Base-by-base conservation (phyloP, 2,797 vertebrate species). In the Epinephelus awoara region DNA sequence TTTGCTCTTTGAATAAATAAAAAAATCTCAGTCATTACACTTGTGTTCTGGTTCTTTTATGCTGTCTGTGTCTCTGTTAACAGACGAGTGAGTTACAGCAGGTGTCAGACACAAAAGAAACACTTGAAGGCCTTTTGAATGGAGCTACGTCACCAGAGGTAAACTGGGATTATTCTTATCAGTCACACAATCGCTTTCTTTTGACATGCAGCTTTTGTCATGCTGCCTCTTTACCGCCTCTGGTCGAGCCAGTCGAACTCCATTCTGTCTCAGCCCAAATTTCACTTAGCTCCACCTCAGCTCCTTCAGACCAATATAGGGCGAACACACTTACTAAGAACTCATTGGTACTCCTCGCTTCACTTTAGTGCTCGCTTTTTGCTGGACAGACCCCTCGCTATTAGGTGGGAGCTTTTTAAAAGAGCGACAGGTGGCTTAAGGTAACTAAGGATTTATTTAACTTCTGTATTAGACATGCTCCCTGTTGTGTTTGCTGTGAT, bases 171-270 rank as follows among this genome's bases (percentile, higher is more conserved):
- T 54, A 25, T 19, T 67, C 7, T 14, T n/a, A 6, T 44, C 4
- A 0, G n/a, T 25, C 3, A 34, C 27, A 18, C 23, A 47, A 5
- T 3, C 18, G 4, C 8, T 42, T 72, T 52, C 56, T 63, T 52
- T 23, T 68, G 49, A 54, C n/a, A 0, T 58, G 58, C 19, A 14
- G 0, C 67, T 17, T 27, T 77, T 64, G 72, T 83, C 19, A 17
- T 2, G 7, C 34, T 11, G 3, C 15, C 10, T 83, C 9, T 21
- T 21, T 23, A 17, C 2, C 0, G 2, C 2, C 18, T 72, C 82
- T 75, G 21, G 88, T 88, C 47, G 1, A 87, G 72, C 94, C 80
- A 65, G 94, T 95, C 93, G 14, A 51, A 76, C 92, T 58, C 57
- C 90, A 91, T 93, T 94, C 88, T 84, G 1, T 21, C 7, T 1